Base-by-base conservation (phyloP, 2,113 vertebrate genomes). In the Menidia beryllina region DNA sequence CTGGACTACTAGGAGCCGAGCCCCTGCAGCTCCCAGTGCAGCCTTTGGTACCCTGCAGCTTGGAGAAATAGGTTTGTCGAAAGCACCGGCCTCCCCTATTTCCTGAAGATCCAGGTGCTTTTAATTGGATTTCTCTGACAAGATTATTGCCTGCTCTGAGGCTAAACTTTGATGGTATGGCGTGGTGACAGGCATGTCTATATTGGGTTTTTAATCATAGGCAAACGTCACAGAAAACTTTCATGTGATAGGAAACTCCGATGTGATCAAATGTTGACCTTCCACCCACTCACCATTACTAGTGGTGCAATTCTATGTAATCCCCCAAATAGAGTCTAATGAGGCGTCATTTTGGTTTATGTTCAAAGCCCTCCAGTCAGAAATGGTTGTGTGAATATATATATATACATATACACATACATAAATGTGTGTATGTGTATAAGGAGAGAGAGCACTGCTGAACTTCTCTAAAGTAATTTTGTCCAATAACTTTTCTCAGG, bases 101-200 rank as follows among this genome's bases (percentile, higher is more conserved):
- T 82, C 79, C 79, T 81, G 71, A 50, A 70, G 70, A 77, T 74
- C 74, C 74, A 53, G 77, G 69, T 80, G 75, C 23, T 83, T 88
- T 88, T 88, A 88, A 88, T 86, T 86, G 73, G 73, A 83, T 88
- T 87, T 81, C 52, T 77, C 81, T 82, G 80, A 83, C 62, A 66
- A 81, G 54, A 66, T 77, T 81, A 72, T 83, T 77, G 30, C 53
- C 47, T 75, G 66, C 67, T 72, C 25, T 56, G 36, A 68, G 73
- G 76, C 57, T 67, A 72, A 69, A 58, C 57, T 55, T 47, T 21
- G 54, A 72, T 34, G 7, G 56, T 57, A n/a, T 54, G 52, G 39
- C 34, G 27, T 27, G 66, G 71, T 76, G 63, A 76, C 68, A 81
- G 71, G 43, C 9, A 4, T 27, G 41, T 20, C 19, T 43, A 13